Conservation (phyloP, 92 coral and sea anemone species). For the Phenganax subtilis region DNA sequence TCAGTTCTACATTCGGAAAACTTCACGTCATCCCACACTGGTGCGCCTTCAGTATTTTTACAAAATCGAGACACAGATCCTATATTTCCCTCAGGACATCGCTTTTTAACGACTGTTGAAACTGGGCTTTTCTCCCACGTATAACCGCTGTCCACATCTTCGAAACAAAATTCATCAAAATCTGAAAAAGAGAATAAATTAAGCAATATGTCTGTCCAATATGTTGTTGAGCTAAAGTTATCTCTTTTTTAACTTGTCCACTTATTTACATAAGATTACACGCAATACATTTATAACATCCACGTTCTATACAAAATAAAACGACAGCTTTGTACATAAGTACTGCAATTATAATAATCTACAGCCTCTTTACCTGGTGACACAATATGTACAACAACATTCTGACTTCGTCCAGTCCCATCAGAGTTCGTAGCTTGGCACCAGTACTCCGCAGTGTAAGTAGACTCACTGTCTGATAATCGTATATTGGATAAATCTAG, state of each 20-base stretch:
- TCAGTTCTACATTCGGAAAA: slow-evolving; percentile 27
- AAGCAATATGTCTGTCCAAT: background rate
- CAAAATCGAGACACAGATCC: slow-evolving; percentile 38
- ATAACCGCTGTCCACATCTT: slow-evolving; percentile 4
- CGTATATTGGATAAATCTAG: slow-evolving; percentile 14
- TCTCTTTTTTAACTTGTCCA: background rate
- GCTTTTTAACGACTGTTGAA: background rate
- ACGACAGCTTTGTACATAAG: no score
- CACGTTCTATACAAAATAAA: background rate
- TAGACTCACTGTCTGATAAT: background rate
- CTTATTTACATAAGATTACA: background rate
- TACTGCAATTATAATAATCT: background rate
- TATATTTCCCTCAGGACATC: slow-evolving; percentile 15
- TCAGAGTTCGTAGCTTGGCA: slow-evolving; percentile 41
- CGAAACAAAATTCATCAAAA: slow-evolving; percentile 25
- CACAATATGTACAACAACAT: slow-evolving; percentile 26
- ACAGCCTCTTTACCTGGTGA: slow-evolving; percentile 22
- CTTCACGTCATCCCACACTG: slow-evolving; percentile 46
- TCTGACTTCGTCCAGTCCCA: slow-evolving; percentile 42
- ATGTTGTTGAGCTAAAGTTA: no score
- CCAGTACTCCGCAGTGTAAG: slow-evolving; percentile 36
- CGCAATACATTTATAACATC: background rate
- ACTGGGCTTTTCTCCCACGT: slow-evolving; percentile 26
- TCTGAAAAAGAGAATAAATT: background rate
- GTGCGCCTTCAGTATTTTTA: background rate